Percentiles rank a stretch among this genome's conserved stretches.
Conservation (phyloP, 1,140 invertebrate genomes). For the Euwallacea fornicatus region DNA sequence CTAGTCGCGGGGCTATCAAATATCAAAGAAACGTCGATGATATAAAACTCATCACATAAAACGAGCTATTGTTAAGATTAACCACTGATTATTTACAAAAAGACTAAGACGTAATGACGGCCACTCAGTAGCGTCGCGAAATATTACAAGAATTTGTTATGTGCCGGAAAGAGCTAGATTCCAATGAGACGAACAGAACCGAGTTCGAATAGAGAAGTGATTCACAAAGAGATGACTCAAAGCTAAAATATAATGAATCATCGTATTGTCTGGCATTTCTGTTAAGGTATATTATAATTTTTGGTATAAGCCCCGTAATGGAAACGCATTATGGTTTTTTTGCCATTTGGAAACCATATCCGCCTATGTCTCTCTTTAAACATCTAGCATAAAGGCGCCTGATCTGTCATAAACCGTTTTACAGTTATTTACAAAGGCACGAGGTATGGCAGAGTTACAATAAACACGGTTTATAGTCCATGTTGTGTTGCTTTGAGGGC, state of each 20-base stretch:
- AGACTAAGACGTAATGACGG: slow-evolving; percentile 22
- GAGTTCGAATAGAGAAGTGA: no score
- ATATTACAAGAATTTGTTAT: no score
- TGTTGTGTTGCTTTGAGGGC: slow-evolving; percentile 28
- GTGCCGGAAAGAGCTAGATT: no score
- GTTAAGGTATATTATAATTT: no score
- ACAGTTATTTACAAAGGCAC: slow-evolving; percentile 49
- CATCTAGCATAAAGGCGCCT: slow-evolving; percentile 46
- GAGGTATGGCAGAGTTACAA: slow-evolving; percentile 48
- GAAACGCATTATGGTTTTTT: no score
- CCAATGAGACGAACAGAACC: no score
- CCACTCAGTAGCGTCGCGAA: slow-evolving; percentile 13
- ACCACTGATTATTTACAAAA: slow-evolving; percentile 47
- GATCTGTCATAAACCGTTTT: slow-evolving; percentile 48
- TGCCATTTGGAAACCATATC: neutral
- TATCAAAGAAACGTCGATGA: slow-evolving; percentile 35
- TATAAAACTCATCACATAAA: slow-evolving; percentile 40
- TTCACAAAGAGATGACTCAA: no score
- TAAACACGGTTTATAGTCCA: slow-evolving; percentile 45
- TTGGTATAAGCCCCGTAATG: no score
- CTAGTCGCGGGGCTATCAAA: slow-evolving; percentile 34
- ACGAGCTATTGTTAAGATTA: slow-evolving; percentile 43
- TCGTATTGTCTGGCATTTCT: no score
- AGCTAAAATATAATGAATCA: no score
- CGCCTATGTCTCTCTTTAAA: slow-evolving; percentile 19